Conservation (phyloP, 2,797 vertebrate species). For the Rhincodon typus region DNA sequence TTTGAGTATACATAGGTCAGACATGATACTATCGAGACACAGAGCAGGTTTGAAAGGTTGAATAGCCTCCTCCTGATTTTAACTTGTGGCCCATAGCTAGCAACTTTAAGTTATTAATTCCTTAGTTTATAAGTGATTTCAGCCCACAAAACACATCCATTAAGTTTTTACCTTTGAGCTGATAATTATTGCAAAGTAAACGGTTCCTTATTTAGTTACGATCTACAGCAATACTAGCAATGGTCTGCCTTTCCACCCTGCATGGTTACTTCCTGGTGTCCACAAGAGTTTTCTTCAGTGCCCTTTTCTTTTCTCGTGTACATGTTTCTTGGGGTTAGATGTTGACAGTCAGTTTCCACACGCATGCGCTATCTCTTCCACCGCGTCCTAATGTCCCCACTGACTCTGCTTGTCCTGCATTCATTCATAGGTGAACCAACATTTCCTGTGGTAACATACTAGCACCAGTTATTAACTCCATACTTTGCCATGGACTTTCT, state of each 20-base stretch:
- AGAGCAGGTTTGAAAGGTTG: no score
- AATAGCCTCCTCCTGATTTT: no score
- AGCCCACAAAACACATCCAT: background rate
- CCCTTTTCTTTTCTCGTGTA: no score
- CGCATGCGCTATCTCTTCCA: background rate
- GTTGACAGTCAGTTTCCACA: background rate
- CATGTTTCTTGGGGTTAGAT: no score
- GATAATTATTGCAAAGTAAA: background rate
- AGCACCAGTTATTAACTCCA: background rate
- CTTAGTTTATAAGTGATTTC: no score
- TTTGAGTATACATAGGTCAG: no score
- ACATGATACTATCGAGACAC: no score
- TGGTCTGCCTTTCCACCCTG: no score
- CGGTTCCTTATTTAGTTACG: background rate
- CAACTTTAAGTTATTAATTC: background rate
- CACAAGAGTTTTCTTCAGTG: no score
- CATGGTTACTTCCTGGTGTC: no score
- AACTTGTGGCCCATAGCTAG: background rate
- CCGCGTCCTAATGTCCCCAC: background rate
- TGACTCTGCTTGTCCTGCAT: background rate
- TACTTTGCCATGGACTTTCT: background rate
- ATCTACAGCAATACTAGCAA: no score
- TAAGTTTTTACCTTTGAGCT: background rate
- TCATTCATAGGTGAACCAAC: background rate
- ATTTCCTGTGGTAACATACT: background rate